These are phyloP conservation scores for Gorsachius magnificus DNA, from an alignment of 2,797 vertebrate genomes.

Conservation along the genomic window DNA sequence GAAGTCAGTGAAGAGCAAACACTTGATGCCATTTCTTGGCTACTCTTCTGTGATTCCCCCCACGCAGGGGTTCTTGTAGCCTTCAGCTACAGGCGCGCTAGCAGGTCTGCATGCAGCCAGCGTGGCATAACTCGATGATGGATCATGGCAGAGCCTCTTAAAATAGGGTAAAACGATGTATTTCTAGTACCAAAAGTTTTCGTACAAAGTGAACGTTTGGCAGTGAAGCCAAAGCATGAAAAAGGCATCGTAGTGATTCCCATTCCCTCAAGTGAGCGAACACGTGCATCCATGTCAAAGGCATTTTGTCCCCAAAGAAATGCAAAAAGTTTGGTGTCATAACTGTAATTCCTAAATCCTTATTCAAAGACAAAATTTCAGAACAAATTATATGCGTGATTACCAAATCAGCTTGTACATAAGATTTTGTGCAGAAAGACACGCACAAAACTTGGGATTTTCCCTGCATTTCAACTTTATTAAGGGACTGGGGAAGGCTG, in stretches of 20 bases:
- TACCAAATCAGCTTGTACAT: background rate
- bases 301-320: background rate
- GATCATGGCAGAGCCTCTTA: background rate
- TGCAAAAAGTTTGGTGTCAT: background rate
- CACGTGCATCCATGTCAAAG: background rate
- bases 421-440: background rate
- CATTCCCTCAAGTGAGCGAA: background rate
- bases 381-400: background rate
- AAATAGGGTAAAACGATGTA: fast-evolving
- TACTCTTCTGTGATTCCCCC: background rate
- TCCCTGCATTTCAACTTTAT: background rate
- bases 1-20: background rate
- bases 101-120: background rate
- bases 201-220: background rate
- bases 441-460: background rate
- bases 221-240: background rate
- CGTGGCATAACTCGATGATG: background rate
- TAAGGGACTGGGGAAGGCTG: background rate
- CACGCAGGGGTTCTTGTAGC: background rate
- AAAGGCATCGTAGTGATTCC: background rate
- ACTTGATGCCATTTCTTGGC: background rate
- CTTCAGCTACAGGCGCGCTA: fast-evolving
- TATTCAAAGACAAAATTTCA: background rate
- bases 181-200: background rate
- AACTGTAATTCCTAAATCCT: background rate